Conservation (phyloP, 53 echinoderm and acorn worm species). For the Arbacia lixula region DNA sequence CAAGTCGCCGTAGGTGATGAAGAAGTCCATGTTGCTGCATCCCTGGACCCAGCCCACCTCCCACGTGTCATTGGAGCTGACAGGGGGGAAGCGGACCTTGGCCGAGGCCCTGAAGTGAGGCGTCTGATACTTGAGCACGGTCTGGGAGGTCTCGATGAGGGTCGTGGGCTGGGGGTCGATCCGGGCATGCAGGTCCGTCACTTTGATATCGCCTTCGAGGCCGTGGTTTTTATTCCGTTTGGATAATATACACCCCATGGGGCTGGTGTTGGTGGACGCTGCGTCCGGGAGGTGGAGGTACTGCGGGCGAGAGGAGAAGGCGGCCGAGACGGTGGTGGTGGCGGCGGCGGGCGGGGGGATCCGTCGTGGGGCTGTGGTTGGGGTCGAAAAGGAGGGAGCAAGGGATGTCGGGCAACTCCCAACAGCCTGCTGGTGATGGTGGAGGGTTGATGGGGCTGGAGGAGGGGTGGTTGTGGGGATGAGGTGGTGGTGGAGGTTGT, state of each 20-base stretch:
- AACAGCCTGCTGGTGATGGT: not conserved
- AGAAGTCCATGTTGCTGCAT: slow-evolving; percentile 98
- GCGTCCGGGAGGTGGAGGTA: slow-evolving; percentile 53
- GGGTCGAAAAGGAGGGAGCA: not conserved
- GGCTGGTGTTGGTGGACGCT: slow-evolving; percentile 48
- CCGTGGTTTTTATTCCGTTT: slow-evolving; percentile 95
- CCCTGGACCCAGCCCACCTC: slow-evolving; percentile 98
- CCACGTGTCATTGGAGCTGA: slow-evolving; percentile 88
- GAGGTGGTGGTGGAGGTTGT: slow-evolving; percentile 1
- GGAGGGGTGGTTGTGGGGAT: not conserved
- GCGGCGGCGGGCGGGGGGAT: slow-evolving; percentile 15
- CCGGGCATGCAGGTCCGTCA: slow-evolving; percentile 92
- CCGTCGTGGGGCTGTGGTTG: slow-evolving; percentile 21
- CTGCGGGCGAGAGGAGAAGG: slow-evolving; percentile 22
- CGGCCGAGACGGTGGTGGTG: slow-evolving; percentile 28
- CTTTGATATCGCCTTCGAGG: slow-evolving; percentile 95
- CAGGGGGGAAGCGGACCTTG: slow-evolving; percentile 93
- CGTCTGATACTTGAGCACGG: slow-evolving; percentile 96
- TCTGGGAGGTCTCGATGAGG: slow-evolving; percentile 91
- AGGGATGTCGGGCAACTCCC: slow-evolving; percentile 21
- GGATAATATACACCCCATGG: slow-evolving; percentile 98
- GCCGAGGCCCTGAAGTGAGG: slow-evolving; percentile 96
- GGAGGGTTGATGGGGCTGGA: slow-evolving; percentile 1
- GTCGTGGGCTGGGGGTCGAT: slow-evolving; percentile 95
- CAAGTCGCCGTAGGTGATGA: slow-evolving; percentile 89